Evolutionary conservation across 2,113 vertebrate species (phyloP), one percentile per base, ranked within the genome.

Genomic region (Sapajus apella): DNA sequence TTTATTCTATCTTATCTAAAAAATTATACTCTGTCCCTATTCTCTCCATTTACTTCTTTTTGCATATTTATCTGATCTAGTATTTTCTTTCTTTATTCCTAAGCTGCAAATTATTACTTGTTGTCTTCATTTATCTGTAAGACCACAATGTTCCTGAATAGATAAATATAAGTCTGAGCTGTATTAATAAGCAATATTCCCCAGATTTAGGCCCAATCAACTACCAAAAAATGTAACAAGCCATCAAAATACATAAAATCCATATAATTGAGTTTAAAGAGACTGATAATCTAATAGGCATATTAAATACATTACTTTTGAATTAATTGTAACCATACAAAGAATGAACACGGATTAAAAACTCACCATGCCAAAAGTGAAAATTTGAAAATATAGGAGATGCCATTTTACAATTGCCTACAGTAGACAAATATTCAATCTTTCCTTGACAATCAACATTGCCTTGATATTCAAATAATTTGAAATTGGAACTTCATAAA

Each of bases 301-400:
- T 80, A 3, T 37, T 43, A 88, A 79, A 32, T n/a, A 43, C 0
- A 90, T 81, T 80, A 92, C 32, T 81, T 85, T 75, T 83, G 25
- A 80, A 81, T 90, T 76, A 76, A 87, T 13, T 61, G 14, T 66
- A 91, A 76, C 30, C n/a, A 95, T 43, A 25, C 5, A 43, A 89
- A 96, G 4, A 16, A 87, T 72, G 32, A 87, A 77, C 66, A 47
- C 18, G 52, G 56, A 92, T 68, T 68, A 92, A 80, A 95, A 94
- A 43, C 23, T 50, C 64, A 94, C 25, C 52, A 85, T 68, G 4
- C 9, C 45, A 85, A 82, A 82, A 81, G 10, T 52, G 91, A 84
- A 76, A 56, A 32, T 12, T 56, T 64, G 37, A 88, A 86, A 82
- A 92, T 58, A 17, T 45, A 18, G 23, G 45, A 85, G 7, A 32